These are phyloP conservation scores for Ameiurus melas DNA, from an alignment of 2,113 vertebrate genomes.

Conservation along the genomic window DNA sequence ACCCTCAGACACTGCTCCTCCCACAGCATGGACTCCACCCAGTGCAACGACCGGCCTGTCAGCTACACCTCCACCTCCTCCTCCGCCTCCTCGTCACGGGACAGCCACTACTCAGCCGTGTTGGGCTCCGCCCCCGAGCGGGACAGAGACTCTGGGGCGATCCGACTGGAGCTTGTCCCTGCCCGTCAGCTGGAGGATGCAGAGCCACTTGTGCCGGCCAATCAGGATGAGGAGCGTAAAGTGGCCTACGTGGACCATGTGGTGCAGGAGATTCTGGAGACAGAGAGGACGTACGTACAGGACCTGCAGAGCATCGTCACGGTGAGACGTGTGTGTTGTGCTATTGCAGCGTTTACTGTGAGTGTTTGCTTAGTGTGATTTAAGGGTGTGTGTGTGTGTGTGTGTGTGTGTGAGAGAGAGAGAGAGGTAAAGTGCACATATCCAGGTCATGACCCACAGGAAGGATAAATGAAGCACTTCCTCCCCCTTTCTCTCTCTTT, in stretches of 20 bases:
- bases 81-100: slow-evolving; percentile 92
- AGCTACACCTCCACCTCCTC: slow-evolving; percentile 98
- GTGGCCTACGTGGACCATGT: slow-evolving; percentile 93
- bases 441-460: slow-evolving; percentile 22
- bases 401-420: neutral
- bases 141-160: slow-evolving; percentile 87
- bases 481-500: slow-evolving; percentile 15
- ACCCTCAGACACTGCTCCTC: slow-evolving; percentile 71
- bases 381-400: neutral
- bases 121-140: slow-evolving; percentile 82
- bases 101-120: slow-evolving; percentile 92
- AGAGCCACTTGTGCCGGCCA: slow-evolving; percentile 59
- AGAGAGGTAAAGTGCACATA: neutral
- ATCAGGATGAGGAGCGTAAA: slow-evolving; percentile 77
- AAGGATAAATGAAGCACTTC: slow-evolving; percentile 32
- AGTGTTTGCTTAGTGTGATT: too few species aligned
- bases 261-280: slow-evolving; percentile 95
- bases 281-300: slow-evolving; percentile 93
- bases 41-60: slow-evolving; percentile 88
- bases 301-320: slow-evolving; percentile 93
- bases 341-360: neutral
- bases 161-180: slow-evolving; percentile 88
- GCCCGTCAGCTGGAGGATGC: slow-evolving; percentile 78
- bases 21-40: slow-evolving; percentile 85
- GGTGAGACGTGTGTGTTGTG: slow-evolving; percentile 72